These are phyloP conservation scores for Mustela erminea DNA, from an alignment of 2,797 vertebrate genomes.

Conservation along the genomic window DNA sequence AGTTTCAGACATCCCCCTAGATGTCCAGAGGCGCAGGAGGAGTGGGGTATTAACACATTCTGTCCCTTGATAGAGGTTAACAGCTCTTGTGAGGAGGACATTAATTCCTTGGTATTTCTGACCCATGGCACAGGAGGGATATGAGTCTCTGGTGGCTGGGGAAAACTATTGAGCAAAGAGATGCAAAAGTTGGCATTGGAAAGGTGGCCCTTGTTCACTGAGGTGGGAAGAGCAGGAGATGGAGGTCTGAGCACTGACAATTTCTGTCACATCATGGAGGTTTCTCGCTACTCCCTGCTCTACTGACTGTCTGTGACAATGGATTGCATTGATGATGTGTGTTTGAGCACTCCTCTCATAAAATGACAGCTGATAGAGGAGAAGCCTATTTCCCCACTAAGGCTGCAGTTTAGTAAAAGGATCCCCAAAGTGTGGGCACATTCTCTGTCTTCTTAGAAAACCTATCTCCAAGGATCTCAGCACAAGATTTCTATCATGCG, in stretches of 20 bases:
- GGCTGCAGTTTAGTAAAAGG: neutral
- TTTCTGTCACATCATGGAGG: neutral
- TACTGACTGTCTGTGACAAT: neutral
- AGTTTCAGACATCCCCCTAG: neutral
- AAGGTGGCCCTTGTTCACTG: neutral
- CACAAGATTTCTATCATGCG: neutral
- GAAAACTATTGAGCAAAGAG: neutral
- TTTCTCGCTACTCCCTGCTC: neutral
- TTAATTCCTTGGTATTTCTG: neutral
- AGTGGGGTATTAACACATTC: rapidly evolving
- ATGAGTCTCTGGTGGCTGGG: neutral
- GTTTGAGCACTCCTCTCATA: neutral
- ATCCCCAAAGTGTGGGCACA: neutral
- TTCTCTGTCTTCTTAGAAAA: neutral
- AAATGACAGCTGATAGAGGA: neutral
- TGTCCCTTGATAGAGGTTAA: neutral
- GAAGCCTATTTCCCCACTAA: neutral
- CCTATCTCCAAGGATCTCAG: neutral
- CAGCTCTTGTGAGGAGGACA: neutral
- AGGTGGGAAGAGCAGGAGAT: neutral
- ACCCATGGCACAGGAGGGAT: neutral
- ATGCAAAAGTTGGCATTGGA: neutral
- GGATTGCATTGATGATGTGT: neutral
- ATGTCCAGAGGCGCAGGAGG: neutral
- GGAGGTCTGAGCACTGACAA: too few relatives aligned